A percentile compares a stretch with the other conserved stretches of the same genome.
These are phyloP conservation scores for Naja naja DNA, from an alignment of 2,113 vertebrate genomes.

Conservation along the genomic window DNA sequence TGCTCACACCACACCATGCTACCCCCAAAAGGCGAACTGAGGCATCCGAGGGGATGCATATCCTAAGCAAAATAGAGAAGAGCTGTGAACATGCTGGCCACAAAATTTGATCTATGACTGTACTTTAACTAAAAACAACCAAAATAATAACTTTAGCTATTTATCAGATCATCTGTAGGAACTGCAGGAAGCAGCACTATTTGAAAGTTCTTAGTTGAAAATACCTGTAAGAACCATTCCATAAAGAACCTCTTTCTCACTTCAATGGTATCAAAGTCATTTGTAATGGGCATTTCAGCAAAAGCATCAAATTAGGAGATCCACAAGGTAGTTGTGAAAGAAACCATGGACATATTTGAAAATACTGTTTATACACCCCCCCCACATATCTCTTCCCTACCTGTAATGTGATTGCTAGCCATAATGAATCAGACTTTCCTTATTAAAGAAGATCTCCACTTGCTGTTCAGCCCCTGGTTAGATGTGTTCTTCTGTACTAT, in stretches of 20 bases:
- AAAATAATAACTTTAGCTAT: not conserved
- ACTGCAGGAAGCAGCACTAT: not conserved
- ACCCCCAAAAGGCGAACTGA: no score
- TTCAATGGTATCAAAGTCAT: not conserved
- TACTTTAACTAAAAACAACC: not conserved
- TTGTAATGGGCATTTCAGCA: not conserved
- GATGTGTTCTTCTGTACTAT: not conserved
- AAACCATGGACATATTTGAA: not conserved
- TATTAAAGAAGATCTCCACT: not conserved
- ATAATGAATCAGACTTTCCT: not conserved
- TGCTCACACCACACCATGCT: no score
- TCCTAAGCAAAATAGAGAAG: not conserved
- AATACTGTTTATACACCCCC: not conserved
- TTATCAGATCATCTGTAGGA: not conserved
- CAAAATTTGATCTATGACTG: not conserved
- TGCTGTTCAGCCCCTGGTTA: not conserved
- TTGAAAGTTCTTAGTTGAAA: not conserved
- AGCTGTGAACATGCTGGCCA: not conserved
- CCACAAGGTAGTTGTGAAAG: not conserved
- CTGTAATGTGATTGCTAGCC: not conserved
- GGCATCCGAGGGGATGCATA: no score
- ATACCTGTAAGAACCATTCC: not conserved
- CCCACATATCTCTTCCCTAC: not conserved
- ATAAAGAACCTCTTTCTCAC: not conserved
- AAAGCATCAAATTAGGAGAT: not conserved